A percentile compares a stretch with the other conserved stretches of the same genome.
Evolutionary conservation across 1,140 invertebrate genomes (phyloP).

Genomic region (Phenacoccus solenopsis): DNA sequence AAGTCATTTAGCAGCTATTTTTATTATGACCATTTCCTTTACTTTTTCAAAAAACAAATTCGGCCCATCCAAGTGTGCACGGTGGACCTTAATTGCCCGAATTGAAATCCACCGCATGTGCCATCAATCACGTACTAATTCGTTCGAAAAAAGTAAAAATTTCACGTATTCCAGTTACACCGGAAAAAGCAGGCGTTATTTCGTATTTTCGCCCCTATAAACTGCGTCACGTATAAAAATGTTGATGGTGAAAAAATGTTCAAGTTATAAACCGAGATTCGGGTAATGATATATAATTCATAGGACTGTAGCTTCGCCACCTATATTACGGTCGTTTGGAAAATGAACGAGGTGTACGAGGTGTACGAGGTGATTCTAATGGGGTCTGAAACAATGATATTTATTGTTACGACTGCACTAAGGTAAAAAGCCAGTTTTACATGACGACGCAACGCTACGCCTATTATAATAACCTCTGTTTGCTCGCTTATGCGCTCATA

Average conservation of each 20-base stretch:
- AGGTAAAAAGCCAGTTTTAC: neutral
- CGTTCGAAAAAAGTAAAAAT: too few relatives aligned
- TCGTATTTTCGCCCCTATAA: too few relatives aligned
- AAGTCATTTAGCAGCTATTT: too few relatives aligned
- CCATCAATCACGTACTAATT: too few relatives aligned
- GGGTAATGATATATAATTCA: constrained; percentile 5
- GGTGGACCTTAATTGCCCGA: too few relatives aligned
- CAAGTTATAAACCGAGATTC: neutral
- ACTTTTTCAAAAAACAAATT: too few relatives aligned
- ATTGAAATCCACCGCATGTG: too few relatives aligned
- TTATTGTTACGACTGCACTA: constrained; percentile 6
- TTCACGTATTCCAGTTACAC: too few relatives aligned
- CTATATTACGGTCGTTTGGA: neutral
- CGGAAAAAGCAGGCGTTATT: too few relatives aligned
- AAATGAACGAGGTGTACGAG: neutral
- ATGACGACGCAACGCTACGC: neutral
- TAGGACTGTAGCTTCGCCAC: neutral
- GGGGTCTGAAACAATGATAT: constrained; percentile 14
- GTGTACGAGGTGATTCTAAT: constrained; percentile 2
- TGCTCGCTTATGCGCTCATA: constrained; percentile 9
- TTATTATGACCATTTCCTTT: too few relatives aligned
- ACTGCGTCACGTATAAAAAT: too few relatives aligned
- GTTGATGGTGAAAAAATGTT: constrained; percentile 6
- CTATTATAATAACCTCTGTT: constrained; percentile 9
- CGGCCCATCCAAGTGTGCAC: too few relatives aligned